Base-by-base conservation (phyloP, 1,140 invertebrate genomes). In the Anoplolepis gracilipes region DNA sequence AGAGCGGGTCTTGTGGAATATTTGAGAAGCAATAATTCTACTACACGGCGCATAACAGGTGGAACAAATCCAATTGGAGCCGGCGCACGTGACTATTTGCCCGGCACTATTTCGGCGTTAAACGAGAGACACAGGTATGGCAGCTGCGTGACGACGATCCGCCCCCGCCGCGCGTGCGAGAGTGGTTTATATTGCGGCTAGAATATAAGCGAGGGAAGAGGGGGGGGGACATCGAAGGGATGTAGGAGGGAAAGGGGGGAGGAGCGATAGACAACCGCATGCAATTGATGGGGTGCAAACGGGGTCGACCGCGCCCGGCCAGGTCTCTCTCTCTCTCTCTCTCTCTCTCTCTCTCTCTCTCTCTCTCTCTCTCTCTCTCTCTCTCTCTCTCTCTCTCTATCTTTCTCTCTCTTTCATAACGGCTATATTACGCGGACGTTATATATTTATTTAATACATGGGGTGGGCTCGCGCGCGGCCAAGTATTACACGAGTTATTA, bases 211-310 rank as follows among this genome's bases (percentile, higher is more conserved):
- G 75, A 19, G 55, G 16, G 57, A 62, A 25, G 46, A 62, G 30
- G 46, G 33, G 42, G 16, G 10, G n/a, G n/a, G n/a, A n/a, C n/a
- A n/a, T 49, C 5, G 46, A 13, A 19, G 13, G 13, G 13, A 49
- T 49, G 16, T 49, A 49, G 46, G 84, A 55, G 59, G 64, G 16
- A 36, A 28, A 76, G 25, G 53, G 42, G 70, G 79, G 72, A 46
- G 2, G 13, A 69, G 62, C 78, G 88, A 92, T 92, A 92, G 91
- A 93, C 86, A 90, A 93, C 91, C 92, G 87, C 91, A 90, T 90
- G 87, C 91, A 86, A 93, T 92, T 93, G 92, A 93, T 92, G 92
- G 92, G 92, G 92, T 93, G 92, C 88, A 92, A 93, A 93, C 90
- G 88, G 92, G 92, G 92, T 92, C 92, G 92, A 90, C 92, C 92